These are phyloP conservation scores for Frankliniella fusca DNA, from an alignment of 2,888 invertebrate species.

Conservation along the genomic window DNA sequence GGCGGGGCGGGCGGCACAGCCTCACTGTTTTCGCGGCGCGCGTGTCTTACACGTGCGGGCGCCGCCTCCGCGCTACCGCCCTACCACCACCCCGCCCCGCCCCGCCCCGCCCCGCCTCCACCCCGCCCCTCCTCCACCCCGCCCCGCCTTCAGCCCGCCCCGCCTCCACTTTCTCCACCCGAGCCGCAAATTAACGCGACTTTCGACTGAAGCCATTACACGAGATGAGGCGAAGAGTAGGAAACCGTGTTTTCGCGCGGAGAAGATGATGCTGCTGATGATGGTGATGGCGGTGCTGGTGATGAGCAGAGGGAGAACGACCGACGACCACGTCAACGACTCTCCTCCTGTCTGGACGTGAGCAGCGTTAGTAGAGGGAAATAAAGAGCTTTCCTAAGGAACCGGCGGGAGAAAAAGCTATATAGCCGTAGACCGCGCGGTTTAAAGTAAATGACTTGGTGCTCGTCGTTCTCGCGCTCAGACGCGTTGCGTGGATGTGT, in stretches of 20 bases:
- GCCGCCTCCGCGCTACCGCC: background rate
- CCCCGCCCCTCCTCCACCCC: background rate
- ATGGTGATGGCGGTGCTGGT: background rate
- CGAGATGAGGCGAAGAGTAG: slow-evolving; percentile 24
- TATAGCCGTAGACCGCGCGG: too few relatives aligned
- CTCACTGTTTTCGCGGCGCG: background rate
- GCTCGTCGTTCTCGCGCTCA: too few relatives aligned
- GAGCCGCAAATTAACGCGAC: slow-evolving; percentile 23
- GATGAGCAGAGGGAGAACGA: background rate
- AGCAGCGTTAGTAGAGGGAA: too few relatives aligned
- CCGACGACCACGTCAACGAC: background rate
- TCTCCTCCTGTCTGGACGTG: too few relatives aligned
- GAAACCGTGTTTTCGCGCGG: slow-evolving; percentile 7
- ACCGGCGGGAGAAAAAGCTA: too few relatives aligned
- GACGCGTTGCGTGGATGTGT: background rate
- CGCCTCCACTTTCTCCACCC: background rate
- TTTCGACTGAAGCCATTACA: slow-evolving; percentile 26
- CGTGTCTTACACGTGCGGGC: background rate
- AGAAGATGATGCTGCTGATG: background rate
- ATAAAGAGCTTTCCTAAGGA: too few relatives aligned
- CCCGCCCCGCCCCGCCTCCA: background rate
- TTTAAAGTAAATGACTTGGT: too few relatives aligned
- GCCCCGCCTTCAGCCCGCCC: background rate
- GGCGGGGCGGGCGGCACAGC: background rate
- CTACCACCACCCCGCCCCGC: background rate